A percentile compares a stretch with the other conserved stretches of the same genome.
These are phyloP conservation scores for Philereme transversata DNA, from an alignment of 2,888 invertebrate genomes.

Conservation along the genomic window DNA sequence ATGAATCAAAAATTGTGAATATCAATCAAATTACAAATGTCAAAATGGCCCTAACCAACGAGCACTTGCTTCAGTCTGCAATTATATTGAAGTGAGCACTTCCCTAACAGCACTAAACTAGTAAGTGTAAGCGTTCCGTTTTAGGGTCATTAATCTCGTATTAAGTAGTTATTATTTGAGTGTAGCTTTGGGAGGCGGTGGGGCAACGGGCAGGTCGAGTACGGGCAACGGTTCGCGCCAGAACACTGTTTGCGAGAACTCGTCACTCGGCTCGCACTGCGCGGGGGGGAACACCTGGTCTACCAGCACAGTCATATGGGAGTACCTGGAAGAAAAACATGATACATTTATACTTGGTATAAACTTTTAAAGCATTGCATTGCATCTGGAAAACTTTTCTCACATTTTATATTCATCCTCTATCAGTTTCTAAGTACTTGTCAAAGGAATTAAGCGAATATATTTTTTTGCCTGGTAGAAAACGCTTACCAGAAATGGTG, in stretches of 20 bases:
- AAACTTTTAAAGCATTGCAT: no score
- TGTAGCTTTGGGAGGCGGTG: conserved; percentile 43
- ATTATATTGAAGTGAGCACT: conserved; percentile 3
- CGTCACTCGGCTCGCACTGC: conserved; percentile 84
- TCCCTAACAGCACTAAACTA: neutral
- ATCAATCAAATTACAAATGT: neutral
- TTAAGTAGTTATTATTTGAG: conserved; percentile 13
- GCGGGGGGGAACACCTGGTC: conserved; percentile 98
- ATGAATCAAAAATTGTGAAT: neutral
- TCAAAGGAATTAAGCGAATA: no score
- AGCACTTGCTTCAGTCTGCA: neutral
- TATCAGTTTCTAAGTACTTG: no score
- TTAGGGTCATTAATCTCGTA: neutral
- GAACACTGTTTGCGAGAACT: conserved; percentile 94
- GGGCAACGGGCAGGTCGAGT: conserved; percentile 46
- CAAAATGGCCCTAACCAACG: neutral
- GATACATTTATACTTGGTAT: no score
- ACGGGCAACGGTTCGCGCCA: conserved; percentile 94
- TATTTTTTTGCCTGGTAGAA: no score
- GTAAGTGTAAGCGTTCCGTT: neutral
- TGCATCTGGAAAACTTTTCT: no score
- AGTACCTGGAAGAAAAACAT: conserved; percentile 86
- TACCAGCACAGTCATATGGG: conserved; percentile 96
- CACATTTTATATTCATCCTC: no score
- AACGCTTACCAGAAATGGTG: no score